Evolutionary conservation across 2,113 vertebrate species (phyloP).

Genomic region (Hyperopisus bebe): DNA sequence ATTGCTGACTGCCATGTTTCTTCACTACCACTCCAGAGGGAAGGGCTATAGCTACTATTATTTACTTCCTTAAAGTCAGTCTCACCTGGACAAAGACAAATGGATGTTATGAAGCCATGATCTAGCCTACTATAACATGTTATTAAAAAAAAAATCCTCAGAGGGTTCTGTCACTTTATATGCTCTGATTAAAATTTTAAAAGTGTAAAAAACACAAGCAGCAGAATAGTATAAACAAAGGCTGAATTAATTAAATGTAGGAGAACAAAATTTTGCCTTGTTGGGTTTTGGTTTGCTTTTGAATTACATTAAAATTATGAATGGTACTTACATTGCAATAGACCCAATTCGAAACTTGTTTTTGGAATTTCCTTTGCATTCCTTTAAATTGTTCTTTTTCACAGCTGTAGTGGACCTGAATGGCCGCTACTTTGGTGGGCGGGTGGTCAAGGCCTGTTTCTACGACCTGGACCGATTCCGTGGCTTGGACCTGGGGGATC

Average conservation of each 20-base stretch:
- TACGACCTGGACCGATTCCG: conserved; percentile 97
- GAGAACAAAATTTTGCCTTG: background rate
- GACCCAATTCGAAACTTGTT: background rate
- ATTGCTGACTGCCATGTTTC: background rate
- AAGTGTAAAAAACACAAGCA: background rate
- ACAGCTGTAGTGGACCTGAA: conserved; percentile 96
- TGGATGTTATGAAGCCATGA: background rate
- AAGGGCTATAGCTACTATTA: background rate
- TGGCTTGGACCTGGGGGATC: conserved; percentile 74
- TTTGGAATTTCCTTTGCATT: background rate
- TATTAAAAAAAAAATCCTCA: background rate
- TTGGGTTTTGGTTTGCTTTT: background rate
- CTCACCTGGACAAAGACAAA: background rate
- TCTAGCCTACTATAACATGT: background rate
- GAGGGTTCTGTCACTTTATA: background rate
- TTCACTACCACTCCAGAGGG: background rate
- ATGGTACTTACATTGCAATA: background rate
- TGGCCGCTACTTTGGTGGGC: conserved; percentile 90
- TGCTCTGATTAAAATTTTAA: background rate
- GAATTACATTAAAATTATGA: background rate
- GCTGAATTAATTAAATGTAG: background rate
- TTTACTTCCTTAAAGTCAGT: background rate
- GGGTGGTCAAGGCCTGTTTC: conserved; percentile 96
- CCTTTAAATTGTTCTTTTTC: conserved; percentile 23
- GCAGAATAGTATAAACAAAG: background rate